phyloP scores from a whole-genome alignment of 2,113 vertebrate species.

The Aegotheles bennettii region DNA sequence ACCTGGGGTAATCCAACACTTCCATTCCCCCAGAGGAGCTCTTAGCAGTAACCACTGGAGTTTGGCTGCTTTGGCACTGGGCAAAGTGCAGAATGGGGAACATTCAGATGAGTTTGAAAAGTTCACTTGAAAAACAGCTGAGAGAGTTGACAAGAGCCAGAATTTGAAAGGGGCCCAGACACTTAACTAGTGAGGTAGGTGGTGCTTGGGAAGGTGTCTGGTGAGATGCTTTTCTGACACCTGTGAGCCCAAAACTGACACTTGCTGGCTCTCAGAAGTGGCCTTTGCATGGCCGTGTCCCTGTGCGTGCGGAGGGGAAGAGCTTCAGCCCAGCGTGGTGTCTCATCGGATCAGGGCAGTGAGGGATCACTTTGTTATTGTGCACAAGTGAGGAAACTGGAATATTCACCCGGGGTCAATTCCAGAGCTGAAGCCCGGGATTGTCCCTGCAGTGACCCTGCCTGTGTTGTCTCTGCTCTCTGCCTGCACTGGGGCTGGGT shows the following conservation, averaged over 20 bases:
- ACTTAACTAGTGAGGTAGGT: not conserved
- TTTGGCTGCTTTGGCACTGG: not conserved
- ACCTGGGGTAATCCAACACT: not conserved
- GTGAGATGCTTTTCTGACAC: not conserved
- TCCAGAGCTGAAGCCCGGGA: fast-evolving
- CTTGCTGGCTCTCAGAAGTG: fast-evolving
- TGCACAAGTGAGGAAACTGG: not conserved
- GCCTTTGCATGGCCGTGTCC: fast-evolving
- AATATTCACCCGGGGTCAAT: not conserved
- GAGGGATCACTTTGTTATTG: not conserved
- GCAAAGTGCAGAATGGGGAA: not conserved
- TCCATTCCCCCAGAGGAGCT: not conserved
- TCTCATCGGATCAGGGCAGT: not conserved
- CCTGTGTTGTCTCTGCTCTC: not conserved
- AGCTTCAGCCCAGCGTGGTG: not conserved
- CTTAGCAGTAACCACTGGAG: not conserved
- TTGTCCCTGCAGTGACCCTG: not conserved
- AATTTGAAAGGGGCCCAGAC: not conserved
- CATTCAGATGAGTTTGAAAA: not conserved
- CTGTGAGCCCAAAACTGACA: fast-evolving
- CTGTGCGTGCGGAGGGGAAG: not conserved
- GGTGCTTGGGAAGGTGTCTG: not conserved
- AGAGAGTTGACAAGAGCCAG: not conserved
- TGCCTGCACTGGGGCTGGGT: fast-evolving
- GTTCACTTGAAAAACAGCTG: not conserved